Conservation (phyloP, 2,113 vertebrate species). For the Heloderma charlesbogerti region DNA sequence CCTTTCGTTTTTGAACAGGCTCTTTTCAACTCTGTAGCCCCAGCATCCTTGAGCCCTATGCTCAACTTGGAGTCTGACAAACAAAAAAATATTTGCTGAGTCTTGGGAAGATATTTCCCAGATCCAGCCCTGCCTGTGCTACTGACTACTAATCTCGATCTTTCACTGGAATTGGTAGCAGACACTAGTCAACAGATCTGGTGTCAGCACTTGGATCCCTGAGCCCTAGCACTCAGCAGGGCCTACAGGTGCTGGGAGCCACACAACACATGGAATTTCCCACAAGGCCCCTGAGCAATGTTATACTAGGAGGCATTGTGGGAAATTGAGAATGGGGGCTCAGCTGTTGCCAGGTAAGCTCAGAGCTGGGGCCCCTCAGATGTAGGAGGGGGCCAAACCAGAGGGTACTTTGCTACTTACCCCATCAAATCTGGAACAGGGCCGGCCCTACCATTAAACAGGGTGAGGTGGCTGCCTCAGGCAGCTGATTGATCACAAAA, state of each 20-base stretch:
- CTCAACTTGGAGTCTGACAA: conserved; percentile 32
- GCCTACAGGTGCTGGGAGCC: neutral
- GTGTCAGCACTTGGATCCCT: too few species aligned
- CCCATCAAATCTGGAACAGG: too few species aligned
- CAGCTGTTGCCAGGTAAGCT: neutral
- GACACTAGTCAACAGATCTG: neutral
- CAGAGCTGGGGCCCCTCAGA: too few species aligned
- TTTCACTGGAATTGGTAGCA: neutral
- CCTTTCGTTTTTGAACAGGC: conserved; percentile 49
- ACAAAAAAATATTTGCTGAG: conserved; percentile 15
- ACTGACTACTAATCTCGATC: neutral
- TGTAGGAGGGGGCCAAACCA: too few species aligned
- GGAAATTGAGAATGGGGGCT: neutral
- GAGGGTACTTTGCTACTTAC: too few species aligned
- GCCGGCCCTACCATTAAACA: too few species aligned
- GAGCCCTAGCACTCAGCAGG: neutral
- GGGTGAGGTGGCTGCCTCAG: too few species aligned
- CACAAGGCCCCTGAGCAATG: neutral
- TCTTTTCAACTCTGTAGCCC: conserved; percentile 45
- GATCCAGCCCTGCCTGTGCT: neutral
- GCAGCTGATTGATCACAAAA: too few species aligned
- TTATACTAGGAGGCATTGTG: neutral
- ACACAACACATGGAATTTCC: neutral
- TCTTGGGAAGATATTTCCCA: neutral
- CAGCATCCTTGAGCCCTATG: conserved; percentile 30